phyloP scores from a whole-genome alignment of 2,797 vertebrate species.

The Hydrolagus colliei region DNA sequence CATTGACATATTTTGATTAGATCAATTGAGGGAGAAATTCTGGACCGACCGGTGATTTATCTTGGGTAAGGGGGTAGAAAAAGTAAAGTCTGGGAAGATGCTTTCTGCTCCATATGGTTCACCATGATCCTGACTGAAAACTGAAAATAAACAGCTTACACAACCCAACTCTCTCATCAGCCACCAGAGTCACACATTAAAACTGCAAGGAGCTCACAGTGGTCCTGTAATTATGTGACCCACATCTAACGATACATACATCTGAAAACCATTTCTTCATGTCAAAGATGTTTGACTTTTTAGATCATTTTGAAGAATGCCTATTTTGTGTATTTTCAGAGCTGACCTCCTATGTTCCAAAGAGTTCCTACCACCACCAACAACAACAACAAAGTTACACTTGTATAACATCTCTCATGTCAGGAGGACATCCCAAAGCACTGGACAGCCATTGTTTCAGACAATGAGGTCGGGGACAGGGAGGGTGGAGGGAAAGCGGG shows the following conservation, averaged over 20 bases:
- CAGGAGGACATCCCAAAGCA: no score
- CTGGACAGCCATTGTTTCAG: no score
- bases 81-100: not conserved
- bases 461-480: no score
- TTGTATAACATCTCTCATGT: no score
- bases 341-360: not conserved
- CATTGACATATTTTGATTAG: not conserved
- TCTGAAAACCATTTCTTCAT: not conserved
- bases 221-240: not conserved
- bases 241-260: not conserved
- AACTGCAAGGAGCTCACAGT: not conserved
- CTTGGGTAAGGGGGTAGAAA: not conserved
- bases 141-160: not conserved
- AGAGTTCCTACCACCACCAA: no score
- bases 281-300: not conserved
- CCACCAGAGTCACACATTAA: not conserved
- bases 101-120: not conserved
- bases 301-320: not conserved
- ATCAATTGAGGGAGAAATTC: not conserved
- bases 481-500: not conserved
- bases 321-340: not conserved
- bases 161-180: not conserved
- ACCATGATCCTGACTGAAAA: not conserved
- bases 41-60: conserved; percentile 15
- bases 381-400: no score